These are phyloP conservation scores for Calyptommatus sinebrachiatus DNA, from an alignment of 2,113 vertebrate genomes.

Conservation along the genomic window DNA sequence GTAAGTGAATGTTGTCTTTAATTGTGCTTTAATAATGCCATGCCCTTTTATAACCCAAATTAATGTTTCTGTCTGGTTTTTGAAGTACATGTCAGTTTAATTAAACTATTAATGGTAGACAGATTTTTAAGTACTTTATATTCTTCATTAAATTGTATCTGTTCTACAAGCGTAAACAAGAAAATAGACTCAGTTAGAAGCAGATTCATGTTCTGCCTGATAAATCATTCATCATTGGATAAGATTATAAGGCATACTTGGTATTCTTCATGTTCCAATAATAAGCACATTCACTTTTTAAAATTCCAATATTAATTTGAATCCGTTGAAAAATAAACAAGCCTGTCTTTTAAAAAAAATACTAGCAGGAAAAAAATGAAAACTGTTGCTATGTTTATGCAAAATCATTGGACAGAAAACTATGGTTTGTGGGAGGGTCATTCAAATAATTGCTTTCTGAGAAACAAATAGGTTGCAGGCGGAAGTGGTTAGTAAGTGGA, in stretches of 20 bases:
- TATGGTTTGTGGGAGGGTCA: slow-evolving; percentile 22
- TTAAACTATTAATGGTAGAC: slow-evolving; percentile 81
- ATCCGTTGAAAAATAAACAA: slow-evolving; percentile 64
- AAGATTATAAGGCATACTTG: slow-evolving; percentile 55
- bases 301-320: slow-evolving; percentile 53
- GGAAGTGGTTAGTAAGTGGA: slow-evolving; percentile 46
- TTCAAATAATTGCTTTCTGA: background rate
- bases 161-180: slow-evolving; percentile 73
- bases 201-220: slow-evolving; percentile 65
- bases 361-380: slow-evolving; percentile 13
- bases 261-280: slow-evolving; percentile 54
- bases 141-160: slow-evolving; percentile 77
- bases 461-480: background rate
- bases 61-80: slow-evolving; percentile 77
- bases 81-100: slow-evolving; percentile 79
- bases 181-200: slow-evolving; percentile 65
- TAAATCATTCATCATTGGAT: slow-evolving; percentile 69
- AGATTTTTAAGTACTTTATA: slow-evolving; percentile 76
- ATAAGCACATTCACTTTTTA: slow-evolving; percentile 64
- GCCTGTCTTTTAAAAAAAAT: slow-evolving; percentile 29
- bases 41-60: slow-evolving; percentile 79
- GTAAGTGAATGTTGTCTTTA: slow-evolving; percentile 75
- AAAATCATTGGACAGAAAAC: slow-evolving; percentile 35
- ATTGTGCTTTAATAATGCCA: slow-evolving; percentile 81
- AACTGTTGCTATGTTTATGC: slow-evolving; percentile 37